These are phyloP conservation scores for Enteromius anoplus DNA, from an alignment of 2,797 vertebrate species.

Conservation along the genomic window DNA sequence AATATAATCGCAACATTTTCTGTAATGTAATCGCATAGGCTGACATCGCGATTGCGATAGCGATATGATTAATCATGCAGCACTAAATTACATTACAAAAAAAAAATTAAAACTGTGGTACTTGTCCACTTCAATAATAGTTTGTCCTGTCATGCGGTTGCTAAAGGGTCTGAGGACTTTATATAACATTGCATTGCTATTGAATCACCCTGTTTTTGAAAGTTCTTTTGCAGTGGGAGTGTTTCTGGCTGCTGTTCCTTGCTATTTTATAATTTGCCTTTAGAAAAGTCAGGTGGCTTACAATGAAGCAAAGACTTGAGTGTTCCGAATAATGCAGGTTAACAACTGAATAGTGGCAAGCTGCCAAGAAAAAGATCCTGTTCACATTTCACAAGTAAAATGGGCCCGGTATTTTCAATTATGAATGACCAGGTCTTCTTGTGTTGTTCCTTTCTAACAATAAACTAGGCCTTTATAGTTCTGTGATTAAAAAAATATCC, in stretches of 20 bases:
- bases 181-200: neutral
- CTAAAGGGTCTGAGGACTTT: neutral
- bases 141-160: too few species aligned
- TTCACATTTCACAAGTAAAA: constrained; percentile 26
- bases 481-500: neutral
- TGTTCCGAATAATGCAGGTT: constrained; percentile 30
- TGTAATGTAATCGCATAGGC: too few species aligned
- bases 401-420: constrained; percentile 17
- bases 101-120: neutral
- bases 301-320: constrained; percentile 18
- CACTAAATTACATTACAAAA: too few species aligned
- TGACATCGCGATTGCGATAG: too few species aligned
- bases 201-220: neutral
- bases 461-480: neutral
- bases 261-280: constrained; percentile 10
- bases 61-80: too few species aligned
- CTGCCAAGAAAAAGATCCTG: constrained; percentile 51
- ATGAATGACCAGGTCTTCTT: neutral
- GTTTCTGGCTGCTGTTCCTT: constrained; percentile 12
- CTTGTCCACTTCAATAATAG: neutral
- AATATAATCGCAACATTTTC: too few species aligned
- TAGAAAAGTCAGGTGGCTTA: constrained; percentile 31
- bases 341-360: constrained; percentile 41
- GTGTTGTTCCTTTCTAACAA: constrained; percentile 21
- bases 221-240: neutral